Conservation (phyloP, 2,888 invertebrate genomes). For the Archips crataeganus region DNA sequence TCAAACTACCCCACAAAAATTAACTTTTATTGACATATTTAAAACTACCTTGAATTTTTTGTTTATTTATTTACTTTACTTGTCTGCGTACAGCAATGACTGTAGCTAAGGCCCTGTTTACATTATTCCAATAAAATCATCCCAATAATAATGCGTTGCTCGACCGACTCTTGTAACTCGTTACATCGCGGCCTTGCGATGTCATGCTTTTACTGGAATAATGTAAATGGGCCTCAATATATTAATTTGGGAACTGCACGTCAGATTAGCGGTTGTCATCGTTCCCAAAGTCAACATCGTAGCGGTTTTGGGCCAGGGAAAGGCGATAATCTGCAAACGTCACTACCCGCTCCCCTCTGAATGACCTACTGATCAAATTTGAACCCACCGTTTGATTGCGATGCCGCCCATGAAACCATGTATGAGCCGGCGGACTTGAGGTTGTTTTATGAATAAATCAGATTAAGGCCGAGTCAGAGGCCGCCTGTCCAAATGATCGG, state of each 20-base stretch:
- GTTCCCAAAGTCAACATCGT: neutral
- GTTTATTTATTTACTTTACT: no score
- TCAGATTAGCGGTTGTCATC: neutral
- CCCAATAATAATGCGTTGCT: no score
- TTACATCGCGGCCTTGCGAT: no score
- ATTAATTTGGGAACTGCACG: neutral
- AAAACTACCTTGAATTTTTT: no score
- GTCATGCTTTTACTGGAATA: no score
- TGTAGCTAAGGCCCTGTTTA: no score
- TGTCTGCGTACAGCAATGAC: no score
- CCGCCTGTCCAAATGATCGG: constrained; percentile 62
- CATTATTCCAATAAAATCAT: no score
- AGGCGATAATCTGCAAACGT: constrained; percentile 40
- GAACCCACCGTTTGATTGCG: constrained; percentile 24
- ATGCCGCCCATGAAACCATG: constrained; percentile 24
- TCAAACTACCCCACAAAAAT: no score
- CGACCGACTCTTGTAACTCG: no score
- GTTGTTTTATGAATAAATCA: constrained; percentile 65
- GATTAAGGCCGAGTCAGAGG: constrained; percentile 49
- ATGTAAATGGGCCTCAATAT: no score
- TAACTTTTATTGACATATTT: no score
- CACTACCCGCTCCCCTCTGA: constrained; percentile 29
- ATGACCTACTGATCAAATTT: constrained; percentile 41
- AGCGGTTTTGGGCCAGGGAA: constrained; percentile 30
- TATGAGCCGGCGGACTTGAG: constrained; percentile 34